Percentiles rank a stretch among this genome's conserved stretches.
Evolutionary conservation across 2,113 vertebrate genomes (phyloP).

Genomic region (Scortum barcoo): DNA sequence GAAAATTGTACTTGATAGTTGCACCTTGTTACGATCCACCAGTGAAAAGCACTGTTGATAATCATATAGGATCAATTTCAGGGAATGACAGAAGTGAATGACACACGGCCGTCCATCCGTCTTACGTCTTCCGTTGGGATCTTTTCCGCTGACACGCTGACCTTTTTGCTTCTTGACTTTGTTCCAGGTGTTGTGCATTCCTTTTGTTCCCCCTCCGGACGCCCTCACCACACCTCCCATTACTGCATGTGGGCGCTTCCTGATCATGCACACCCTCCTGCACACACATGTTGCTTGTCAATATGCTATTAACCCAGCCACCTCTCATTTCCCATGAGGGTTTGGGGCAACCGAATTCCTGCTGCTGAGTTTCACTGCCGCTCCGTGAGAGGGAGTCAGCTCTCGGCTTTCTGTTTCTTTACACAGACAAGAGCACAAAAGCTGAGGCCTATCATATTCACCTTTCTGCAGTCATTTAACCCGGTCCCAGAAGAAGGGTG

Average conservation of each 20-base stretch:
- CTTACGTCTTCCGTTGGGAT: constrained; percentile 13
- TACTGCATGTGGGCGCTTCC: constrained; percentile 61
- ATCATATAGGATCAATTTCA: neutral
- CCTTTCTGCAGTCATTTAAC: constrained; percentile 20
- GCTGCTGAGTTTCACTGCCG: constrained; percentile 32
- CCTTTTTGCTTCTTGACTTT: constrained; percentile 42
- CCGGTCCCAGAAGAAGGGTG: constrained; percentile 39
- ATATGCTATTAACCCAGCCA: constrained; percentile 60
- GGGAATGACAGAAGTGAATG: neutral
- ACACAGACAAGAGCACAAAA: constrained; percentile 38
- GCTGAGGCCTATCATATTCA: constrained; percentile 47
- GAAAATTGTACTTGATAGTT: too few species aligned
- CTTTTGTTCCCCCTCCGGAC: constrained; percentile 38
- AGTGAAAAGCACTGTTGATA: neutral
- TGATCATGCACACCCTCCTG: constrained; percentile 54
- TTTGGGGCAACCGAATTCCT: constrained; percentile 19
- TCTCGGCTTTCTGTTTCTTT: constrained; percentile 51
- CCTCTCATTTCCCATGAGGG: constrained; percentile 71
- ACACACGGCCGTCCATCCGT: neutral
- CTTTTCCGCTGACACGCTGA: constrained; percentile 29
- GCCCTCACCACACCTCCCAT: constrained; percentile 46
- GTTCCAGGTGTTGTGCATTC: constrained; percentile 60
- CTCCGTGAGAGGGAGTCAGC: neutral
- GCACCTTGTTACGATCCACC: too few species aligned
- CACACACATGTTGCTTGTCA: constrained; percentile 56